Conservation (phyloP, 2,113 vertebrate genomes). For the Neomonachus schauinslandi region DNA sequence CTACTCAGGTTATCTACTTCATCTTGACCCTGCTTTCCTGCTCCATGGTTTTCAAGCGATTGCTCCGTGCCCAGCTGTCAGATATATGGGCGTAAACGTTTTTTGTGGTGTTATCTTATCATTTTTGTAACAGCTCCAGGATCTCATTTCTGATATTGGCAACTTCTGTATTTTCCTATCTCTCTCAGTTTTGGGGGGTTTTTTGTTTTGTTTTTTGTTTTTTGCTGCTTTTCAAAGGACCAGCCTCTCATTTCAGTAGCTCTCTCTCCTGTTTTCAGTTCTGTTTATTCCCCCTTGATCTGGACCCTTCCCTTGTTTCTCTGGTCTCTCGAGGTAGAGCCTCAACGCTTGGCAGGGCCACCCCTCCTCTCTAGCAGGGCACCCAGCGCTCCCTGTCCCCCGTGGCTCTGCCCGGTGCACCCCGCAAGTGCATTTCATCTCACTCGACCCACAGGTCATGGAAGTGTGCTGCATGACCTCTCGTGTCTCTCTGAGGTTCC, state of each 20-base stretch:
- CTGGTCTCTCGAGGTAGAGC: neutral
- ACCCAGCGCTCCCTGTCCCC: neutral
- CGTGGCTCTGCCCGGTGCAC: fast-evolving
- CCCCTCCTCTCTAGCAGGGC: neutral
- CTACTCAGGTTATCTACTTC: neutral
- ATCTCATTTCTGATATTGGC: neutral
- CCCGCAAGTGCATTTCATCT: neutral
- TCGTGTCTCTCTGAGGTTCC: neutral
- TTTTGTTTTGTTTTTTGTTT: no score
- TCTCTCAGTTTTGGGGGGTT: neutral
- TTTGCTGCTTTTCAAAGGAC: neutral
- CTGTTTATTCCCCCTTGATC: neutral
- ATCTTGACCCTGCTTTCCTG: neutral
- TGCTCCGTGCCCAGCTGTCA: neutral
- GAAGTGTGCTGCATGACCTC: neutral
- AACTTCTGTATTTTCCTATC: neutral
- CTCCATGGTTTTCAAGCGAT: neutral
- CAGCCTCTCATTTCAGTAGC: neutral
- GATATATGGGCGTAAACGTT: neutral
- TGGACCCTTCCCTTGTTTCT: neutral
- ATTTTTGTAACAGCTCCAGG: neutral
- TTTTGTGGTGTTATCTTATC: neutral
- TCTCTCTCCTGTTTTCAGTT: no score
- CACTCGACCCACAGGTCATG: neutral
- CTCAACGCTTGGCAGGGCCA: neutral